These are phyloP conservation scores for Ursus arctos DNA, from an alignment of 2,113 vertebrate genomes.

Conservation along the genomic window DNA sequence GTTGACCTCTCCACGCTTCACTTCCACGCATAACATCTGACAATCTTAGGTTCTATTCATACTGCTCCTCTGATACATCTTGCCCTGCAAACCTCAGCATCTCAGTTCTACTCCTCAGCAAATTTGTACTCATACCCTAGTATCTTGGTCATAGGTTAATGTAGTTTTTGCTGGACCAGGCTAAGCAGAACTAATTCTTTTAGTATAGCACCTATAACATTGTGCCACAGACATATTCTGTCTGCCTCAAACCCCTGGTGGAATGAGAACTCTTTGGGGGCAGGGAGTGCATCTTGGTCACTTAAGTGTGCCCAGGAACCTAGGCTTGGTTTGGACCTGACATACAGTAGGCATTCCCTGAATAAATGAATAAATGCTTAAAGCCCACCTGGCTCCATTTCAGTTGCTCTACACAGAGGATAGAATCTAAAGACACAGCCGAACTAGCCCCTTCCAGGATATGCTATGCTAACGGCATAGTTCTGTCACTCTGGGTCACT, in stretches of 20 bases:
- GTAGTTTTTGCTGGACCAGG: neutral
- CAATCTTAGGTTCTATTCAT: neutral
- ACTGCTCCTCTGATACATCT: neutral
- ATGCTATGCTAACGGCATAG: neutral
- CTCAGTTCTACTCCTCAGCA: neutral
- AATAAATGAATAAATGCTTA: conserved; percentile 33
- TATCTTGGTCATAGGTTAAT: conserved; percentile 32
- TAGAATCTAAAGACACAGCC: conserved; percentile 14
- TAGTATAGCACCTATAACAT: neutral
- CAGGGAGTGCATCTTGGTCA: neutral
- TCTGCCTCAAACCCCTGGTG: neutral
- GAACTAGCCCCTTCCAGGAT: neutral
- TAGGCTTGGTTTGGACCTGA: neutral
- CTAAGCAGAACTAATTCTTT: conserved; percentile 11
- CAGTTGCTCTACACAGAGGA: conserved; percentile 43
- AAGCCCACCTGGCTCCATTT: conserved; percentile 26
- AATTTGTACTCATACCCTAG: conserved; percentile 25
- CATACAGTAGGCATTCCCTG: neutral
- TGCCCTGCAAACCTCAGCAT: neutral
- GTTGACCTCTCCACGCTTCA: neutral
- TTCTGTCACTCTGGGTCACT: neutral
- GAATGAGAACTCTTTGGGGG: neutral
- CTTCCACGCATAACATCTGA: neutral
- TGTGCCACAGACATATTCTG: neutral
- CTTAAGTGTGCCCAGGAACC: conserved; percentile 31